phyloP scores from a whole-genome alignment of 2,888 invertebrate species.

The Imbricaverruca yamaguchii region DNA sequence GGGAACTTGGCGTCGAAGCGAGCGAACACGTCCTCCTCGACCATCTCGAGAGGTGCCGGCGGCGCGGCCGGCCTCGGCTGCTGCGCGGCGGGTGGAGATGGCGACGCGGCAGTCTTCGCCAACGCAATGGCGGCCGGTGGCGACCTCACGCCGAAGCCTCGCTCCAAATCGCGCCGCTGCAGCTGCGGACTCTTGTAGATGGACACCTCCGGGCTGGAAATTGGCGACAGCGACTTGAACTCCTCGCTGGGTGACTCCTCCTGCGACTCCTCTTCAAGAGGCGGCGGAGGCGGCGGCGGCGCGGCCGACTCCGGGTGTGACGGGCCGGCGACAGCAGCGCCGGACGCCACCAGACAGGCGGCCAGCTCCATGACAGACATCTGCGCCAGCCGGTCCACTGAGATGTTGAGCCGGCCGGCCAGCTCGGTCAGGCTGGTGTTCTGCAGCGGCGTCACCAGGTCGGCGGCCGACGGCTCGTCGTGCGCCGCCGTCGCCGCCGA shows the following conservation, averaged over 20 bases:
- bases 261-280: constrained; percentile 37
- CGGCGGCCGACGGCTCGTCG: constrained; percentile 25
- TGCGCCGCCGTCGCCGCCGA: constrained; percentile 17
- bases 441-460: constrained; percentile 29
- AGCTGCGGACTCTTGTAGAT: constrained; percentile 22
- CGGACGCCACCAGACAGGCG: constrained; percentile 53
- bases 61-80: constrained; percentile 1
- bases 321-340: neutral
- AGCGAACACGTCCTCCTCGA: constrained; percentile 33
- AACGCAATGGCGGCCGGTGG: neutral
- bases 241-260: constrained; percentile 26
- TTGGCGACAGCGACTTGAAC: constrained; percentile 19
- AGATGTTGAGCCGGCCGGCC: constrained; percentile 65
- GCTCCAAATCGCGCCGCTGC: constrained; percentile 3
- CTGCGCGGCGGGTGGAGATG: constrained; percentile 5
- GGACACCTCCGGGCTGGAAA: constrained; percentile 19
- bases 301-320: constrained; percentile 19
- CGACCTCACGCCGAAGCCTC: neutral
- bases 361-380: constrained; percentile 83
- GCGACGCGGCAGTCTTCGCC: neutral
- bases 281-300: constrained; percentile 34
- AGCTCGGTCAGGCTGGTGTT: constrained; percentile 73
- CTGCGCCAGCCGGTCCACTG: constrained; percentile 66
- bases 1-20: constrained; percentile 34
- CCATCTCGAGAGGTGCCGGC: constrained; percentile 25